These are phyloP conservation scores for Xiphorhynchus elegans DNA, from an alignment of 2,113 vertebrate genomes.

Conservation along the genomic window DNA sequence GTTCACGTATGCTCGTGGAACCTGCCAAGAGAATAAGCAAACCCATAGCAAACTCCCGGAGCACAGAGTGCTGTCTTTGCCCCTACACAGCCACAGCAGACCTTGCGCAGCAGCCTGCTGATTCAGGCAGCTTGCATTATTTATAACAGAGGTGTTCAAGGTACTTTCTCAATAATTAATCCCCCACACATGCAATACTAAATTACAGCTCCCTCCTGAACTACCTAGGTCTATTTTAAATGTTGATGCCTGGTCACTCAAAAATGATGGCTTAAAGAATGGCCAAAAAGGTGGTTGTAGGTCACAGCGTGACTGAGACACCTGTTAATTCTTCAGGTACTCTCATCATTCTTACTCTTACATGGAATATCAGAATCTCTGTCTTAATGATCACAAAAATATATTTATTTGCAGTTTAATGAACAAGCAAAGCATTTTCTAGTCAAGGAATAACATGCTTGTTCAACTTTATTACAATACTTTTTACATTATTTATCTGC, in stretches of 20 bases:
- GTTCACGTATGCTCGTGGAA: conserved; percentile 79
- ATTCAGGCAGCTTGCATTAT: neutral
- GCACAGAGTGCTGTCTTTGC: neutral
- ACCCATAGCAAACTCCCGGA: neutral
- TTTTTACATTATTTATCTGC: neutral
- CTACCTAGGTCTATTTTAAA: neutral
- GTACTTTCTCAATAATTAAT: neutral
- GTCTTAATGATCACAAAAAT: neutral
- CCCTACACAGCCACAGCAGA: neutral
- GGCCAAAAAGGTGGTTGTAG: neutral
- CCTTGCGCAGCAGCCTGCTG: neutral
- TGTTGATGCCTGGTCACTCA: neutral
- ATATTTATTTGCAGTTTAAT: neutral
- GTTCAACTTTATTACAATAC: neutral
- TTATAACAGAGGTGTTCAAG: neutral
- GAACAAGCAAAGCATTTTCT: neutral
- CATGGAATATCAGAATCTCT: neutral
- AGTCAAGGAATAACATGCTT: neutral
- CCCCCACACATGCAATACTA: neutral
- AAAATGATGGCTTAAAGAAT: neutral
- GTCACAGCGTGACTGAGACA: neutral
- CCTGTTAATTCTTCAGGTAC: neutral
- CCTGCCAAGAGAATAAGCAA: conserved; percentile 55
- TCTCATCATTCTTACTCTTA: neutral
- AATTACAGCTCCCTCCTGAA: neutral